Evolutionary conservation across 2,797 vertebrate species (phyloP).

Genomic region (Danionella dracula): DNA sequence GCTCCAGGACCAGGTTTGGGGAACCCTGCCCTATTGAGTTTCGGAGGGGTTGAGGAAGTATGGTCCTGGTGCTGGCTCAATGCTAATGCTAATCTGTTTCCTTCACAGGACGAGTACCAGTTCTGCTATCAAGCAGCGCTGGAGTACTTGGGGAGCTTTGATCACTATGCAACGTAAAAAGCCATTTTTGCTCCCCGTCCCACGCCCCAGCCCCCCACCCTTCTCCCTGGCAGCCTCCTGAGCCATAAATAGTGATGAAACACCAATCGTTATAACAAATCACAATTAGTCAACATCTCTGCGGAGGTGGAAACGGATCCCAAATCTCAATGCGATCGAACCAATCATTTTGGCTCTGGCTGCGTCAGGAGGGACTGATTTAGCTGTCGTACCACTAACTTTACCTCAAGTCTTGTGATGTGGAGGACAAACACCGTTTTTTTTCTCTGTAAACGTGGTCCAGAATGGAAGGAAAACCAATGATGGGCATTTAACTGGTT

Average conservation of each 20-base stretch:
- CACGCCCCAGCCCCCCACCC: conserved; percentile 54
- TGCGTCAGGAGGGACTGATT: conserved; percentile 61
- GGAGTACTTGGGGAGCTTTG: conserved; percentile 98
- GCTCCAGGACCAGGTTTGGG: no score
- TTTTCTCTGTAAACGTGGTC: conserved; percentile 56
- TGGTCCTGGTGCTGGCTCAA: no score
- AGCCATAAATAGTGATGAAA: conserved; percentile 79
- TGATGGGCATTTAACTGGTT: conserved; percentile 14
- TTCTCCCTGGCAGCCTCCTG: conserved; percentile 74
- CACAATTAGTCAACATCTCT: conserved; percentile 54
- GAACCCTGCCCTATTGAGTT: no score
- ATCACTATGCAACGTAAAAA: conserved; percentile 99
- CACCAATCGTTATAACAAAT: conserved; percentile 64
- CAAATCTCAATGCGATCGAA: conserved; percentile 44
- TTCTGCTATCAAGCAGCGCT: conserved; percentile 97
- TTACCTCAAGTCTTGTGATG: conserved; percentile 83
- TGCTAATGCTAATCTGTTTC: background rate
- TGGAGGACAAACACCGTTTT: conserved; percentile 68
- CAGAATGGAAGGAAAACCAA: conserved; percentile 28
- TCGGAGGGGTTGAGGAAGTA: no score
- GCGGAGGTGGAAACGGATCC: background rate
- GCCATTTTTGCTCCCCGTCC: conserved; percentile 73
- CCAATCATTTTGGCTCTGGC: conserved; percentile 64
- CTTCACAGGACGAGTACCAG: conserved; percentile 91
- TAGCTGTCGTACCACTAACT: conserved; percentile 72